phyloP scores from a whole-genome alignment of 2,888 invertebrate genomes.

The Tethea ocularis region DNA sequence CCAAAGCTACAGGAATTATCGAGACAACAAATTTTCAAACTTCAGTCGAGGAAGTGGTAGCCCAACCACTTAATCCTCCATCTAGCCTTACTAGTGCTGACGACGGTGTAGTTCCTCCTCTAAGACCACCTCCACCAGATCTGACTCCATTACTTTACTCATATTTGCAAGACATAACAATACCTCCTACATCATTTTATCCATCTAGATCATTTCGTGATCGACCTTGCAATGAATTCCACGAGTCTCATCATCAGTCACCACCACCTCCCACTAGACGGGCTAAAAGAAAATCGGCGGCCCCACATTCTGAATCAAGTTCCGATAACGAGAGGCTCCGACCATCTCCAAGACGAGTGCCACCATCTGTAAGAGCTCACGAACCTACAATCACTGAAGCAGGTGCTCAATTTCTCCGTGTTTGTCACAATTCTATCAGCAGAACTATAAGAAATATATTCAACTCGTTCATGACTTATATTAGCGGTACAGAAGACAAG shows the following conservation, averaged over 20 bases:
- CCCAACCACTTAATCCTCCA: conserved; percentile 34
- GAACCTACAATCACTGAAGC: conserved; percentile 88
- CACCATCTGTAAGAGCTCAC: conserved; percentile 68
- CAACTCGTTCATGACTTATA: conserved; percentile 84
- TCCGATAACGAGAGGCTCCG: conserved; percentile 79
- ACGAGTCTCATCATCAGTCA: conserved; percentile 61
- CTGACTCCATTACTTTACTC: conserved; percentile 76
- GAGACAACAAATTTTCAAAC: conserved; percentile 7
- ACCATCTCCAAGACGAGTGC: conserved; percentile 66
- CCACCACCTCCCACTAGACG: conserved; percentile 77
- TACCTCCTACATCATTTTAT: conserved; percentile 77
- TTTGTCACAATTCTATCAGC: conserved; percentile 86
- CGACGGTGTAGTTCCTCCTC: conserved; percentile 58
- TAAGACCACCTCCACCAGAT: conserved; percentile 78
- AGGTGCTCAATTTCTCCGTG: conserved; percentile 87
- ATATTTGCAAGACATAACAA: conserved; percentile 81
- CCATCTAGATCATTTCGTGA: conserved; percentile 68
- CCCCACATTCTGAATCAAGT: conserved; percentile 76
- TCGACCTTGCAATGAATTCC: conserved; percentile 60
- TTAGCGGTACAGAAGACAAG: conserved; percentile 86
- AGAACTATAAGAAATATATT: conserved; percentile 88
- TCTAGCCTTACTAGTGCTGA: conserved; percentile 45
- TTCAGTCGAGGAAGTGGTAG: conserved; percentile 24
- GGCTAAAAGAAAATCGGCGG: conserved; percentile 69
- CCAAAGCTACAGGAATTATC: conserved; percentile 12